A percentile compares a stretch with the other conserved stretches of the same genome.
These are phyloP conservation scores for Crotalus helleri DNA, from an alignment of 2,113 vertebrate genomes.

Conservation along the genomic window DNA sequence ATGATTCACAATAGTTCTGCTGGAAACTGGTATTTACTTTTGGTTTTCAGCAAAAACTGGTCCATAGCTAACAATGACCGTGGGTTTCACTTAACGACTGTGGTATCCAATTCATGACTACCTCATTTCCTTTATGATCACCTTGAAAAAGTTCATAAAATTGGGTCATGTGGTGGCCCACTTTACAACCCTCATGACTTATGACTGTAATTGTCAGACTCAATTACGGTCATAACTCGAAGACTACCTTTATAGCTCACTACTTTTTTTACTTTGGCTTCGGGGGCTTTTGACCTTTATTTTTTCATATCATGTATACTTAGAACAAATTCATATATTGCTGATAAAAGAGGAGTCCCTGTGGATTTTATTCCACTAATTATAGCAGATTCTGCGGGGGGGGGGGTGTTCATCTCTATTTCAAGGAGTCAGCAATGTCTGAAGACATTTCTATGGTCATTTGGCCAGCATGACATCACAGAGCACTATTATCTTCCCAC, in stretches of 20 bases:
- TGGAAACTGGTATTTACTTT: not conserved
- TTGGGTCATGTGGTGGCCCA: not conserved
- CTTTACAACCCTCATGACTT: not conserved
- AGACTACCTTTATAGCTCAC: not conserved
- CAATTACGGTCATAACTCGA: not conserved
- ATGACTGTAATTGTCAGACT: not conserved
- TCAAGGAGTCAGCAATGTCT: not conserved
- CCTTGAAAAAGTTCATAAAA: not conserved
- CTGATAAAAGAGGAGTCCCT: not conserved
- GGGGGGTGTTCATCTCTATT: not conserved
- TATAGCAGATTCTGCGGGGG: not conserved
- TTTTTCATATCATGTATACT: not conserved
- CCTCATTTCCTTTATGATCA: not conserved
- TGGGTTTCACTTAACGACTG: not conserved
- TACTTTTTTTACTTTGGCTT: slow-evolving; percentile 57
- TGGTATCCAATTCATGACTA: not conserved
- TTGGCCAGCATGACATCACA: not conserved
- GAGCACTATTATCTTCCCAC: not conserved
- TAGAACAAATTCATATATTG: not conserved
- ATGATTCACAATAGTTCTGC: too few species aligned
- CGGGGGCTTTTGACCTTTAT: slow-evolving; percentile 57
- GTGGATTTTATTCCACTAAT: not conserved
- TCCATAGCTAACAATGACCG: too few species aligned
- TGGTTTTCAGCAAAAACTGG: not conserved
- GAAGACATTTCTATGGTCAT: not conserved